These are phyloP conservation scores for Anthopleura sola DNA, from an alignment of 64 coral and sea anemone genomes.

Conservation along the genomic window DNA sequence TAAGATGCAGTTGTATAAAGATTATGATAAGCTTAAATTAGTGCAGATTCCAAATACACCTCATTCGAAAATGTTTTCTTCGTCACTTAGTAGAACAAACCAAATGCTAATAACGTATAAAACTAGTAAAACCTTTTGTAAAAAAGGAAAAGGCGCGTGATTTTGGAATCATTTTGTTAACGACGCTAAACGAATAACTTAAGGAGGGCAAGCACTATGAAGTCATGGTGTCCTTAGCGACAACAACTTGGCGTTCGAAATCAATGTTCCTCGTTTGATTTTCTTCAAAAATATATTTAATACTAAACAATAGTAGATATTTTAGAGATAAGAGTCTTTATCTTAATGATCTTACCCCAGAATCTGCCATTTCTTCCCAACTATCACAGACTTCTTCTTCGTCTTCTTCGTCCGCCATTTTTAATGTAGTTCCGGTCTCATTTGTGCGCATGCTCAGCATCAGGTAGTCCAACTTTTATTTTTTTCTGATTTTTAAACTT, in stretches of 20 bases:
- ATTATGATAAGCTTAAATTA: too few species aligned
- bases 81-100: too few species aligned
- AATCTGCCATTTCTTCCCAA: constrained; percentile 99
- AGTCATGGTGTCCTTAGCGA: not conserved
- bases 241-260: not conserved
- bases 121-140: too few species aligned
- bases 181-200: too few species aligned
- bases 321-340: not conserved
- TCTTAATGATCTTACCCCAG: constrained; percentile 68
- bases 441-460: not conserved
- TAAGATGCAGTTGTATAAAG: too few species aligned
- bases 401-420: constrained; percentile 95
- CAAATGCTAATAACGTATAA: too few species aligned
- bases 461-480: not conserved
- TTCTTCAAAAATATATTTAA: not conserved
- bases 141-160: too few species aligned
- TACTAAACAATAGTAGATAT: not conserved
- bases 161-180: too few species aligned
- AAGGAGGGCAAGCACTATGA: not conserved
- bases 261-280: not conserved
- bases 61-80: too few species aligned
- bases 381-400: constrained; percentile 99
- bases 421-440: constrained; percentile 31
- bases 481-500: too few species aligned
- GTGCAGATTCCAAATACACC: too few species aligned